Evolutionary conservation across 2,113 vertebrate species (phyloP).

Genomic region (human (Homo sapiens)): DNA sequence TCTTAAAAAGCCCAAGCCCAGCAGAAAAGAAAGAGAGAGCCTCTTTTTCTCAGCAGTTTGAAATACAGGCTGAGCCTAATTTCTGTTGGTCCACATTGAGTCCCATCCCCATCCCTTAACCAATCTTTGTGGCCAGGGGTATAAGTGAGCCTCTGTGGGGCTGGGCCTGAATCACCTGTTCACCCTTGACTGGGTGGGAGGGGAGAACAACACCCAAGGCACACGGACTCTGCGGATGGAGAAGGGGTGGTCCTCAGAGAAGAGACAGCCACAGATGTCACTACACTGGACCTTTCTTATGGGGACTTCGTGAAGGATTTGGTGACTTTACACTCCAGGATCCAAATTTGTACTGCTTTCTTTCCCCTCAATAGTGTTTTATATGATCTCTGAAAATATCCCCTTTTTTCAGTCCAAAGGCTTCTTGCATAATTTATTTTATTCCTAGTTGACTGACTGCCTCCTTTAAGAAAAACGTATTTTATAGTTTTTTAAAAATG

Average conservation of each 20-base stretch:
- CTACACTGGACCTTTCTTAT: background rate
- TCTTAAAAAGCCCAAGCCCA: background rate
- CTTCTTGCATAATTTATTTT: conserved; percentile 51
- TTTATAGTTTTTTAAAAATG: conserved; percentile 25
- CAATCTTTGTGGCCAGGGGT: background rate
- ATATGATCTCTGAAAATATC: conserved; percentile 1
- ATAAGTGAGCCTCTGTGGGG: background rate
- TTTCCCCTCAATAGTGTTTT: background rate
- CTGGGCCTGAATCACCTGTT: background rate
- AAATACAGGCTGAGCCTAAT: background rate
- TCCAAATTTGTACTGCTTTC: background rate
- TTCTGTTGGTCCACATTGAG: background rate
- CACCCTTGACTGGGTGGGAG: background rate
- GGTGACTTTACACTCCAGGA: background rate
- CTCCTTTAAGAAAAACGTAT: conserved; percentile 28
- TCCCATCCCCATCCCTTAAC: background rate
- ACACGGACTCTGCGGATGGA: background rate
- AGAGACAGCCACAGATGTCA: background rate
- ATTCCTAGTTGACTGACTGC: conserved; percentile 27
- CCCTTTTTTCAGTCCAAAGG: conserved; percentile 17
- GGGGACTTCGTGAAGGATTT: background rate
- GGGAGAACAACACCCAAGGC: background rate
- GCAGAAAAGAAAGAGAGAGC: background rate
- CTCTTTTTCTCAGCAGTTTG: background rate
- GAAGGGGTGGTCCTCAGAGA: background rate